Conservation (phyloP, 2,888 invertebrate species). For the Nomada lathburiana region DNA sequence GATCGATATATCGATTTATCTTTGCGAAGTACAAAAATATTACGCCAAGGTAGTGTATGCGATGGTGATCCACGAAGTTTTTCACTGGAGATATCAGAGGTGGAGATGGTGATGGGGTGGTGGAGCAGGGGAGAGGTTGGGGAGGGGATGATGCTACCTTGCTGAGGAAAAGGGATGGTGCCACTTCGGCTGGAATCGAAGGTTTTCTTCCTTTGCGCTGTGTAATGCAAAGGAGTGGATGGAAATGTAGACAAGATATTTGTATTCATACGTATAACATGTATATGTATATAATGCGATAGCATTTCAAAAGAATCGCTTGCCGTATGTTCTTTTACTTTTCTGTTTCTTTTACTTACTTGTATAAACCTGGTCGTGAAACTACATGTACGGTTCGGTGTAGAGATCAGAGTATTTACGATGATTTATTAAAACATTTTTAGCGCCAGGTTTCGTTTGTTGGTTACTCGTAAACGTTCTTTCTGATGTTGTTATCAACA, state of each 20-base stretch:
- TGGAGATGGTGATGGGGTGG: not conserved
- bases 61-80: not conserved
- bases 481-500: too few species aligned
- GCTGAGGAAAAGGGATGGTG: slow-evolving; percentile 15
- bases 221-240: slow-evolving; percentile 1
- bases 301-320: not conserved
- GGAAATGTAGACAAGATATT: not conserved
- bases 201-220: not conserved
- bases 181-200: slow-evolving; percentile 4
- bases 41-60: slow-evolving; percentile 2
- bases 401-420: not conserved
- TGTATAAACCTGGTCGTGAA: not conserved
- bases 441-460: too few species aligned
- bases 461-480: too few species aligned
- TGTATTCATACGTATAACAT: not conserved
- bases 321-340: not conserved
- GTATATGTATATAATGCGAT: slow-evolving; percentile 5
- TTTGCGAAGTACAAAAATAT: not conserved
- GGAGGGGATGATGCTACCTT: slow-evolving; percentile 31
- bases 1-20: too few species aligned
- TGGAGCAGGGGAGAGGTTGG: not conserved
- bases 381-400: too few species aligned
- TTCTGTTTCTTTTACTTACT: not conserved
- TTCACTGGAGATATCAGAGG: not conserved
- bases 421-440: too few species aligned